A percentile compares a stretch with the other conserved stretches of the same genome.
These are phyloP conservation scores for Dissostichus mawsoni DNA, from an alignment of 2,113 vertebrate species.

Conservation along the genomic window DNA sequence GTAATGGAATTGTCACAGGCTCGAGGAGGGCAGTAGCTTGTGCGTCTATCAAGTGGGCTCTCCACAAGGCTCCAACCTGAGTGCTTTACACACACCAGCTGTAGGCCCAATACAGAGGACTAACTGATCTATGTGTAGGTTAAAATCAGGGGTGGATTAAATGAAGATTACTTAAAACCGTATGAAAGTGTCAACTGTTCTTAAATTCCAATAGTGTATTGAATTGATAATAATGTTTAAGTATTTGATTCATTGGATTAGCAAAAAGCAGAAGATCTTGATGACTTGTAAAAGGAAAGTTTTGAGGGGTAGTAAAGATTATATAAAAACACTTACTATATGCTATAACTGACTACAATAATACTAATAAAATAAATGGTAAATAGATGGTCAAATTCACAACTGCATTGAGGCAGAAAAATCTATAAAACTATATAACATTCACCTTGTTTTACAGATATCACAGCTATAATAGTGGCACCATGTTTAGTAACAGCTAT, in stretches of 20 bases:
- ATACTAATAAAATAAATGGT: too few species aligned
- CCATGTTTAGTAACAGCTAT: too few species aligned
- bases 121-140: not conserved
- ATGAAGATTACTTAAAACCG: not conserved
- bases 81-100: not conserved
- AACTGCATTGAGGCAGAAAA: too few species aligned
- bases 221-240: not conserved
- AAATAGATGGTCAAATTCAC: too few species aligned
- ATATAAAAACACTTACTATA: too few species aligned
- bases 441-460: too few species aligned
- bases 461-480: too few species aligned
- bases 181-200: not conserved
- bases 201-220: too few species aligned
- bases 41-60: not conserved
- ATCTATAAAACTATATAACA: too few species aligned
- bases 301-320: too few species aligned
- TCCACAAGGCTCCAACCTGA: not conserved
- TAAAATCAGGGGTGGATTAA: not conserved
- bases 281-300: too few species aligned
- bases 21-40: not conserved
- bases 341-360: too few species aligned
- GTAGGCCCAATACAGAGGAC: not conserved
- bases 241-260: not conserved
- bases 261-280: not conserved
- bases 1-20: conserved; percentile 21